These are phyloP conservation scores for Scytalopus superciliaris DNA, from an alignment of 2,113 vertebrate species.

Conservation along the genomic window DNA sequence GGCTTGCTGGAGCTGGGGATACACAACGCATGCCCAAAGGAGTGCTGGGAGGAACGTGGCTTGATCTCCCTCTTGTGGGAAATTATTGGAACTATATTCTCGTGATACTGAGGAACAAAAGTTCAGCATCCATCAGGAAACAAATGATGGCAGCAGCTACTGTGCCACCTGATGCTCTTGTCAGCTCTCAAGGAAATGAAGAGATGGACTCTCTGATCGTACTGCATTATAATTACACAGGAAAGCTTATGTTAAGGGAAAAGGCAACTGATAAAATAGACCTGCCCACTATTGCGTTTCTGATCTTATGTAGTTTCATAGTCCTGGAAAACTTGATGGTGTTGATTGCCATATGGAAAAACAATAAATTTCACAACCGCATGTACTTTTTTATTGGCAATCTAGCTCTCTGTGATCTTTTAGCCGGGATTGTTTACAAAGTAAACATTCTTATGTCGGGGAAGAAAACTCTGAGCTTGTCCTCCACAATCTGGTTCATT, in stretches of 20 bases:
- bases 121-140: background rate
- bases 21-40: background rate
- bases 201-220: constrained; percentile 71
- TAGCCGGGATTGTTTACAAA: constrained; percentile 88
- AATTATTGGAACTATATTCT: background rate
- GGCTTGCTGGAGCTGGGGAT: background rate
- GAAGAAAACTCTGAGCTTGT: constrained; percentile 85
- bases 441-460: constrained; percentile 94
- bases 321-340: constrained; percentile 94
- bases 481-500: constrained; percentile 86
- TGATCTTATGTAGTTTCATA: constrained; percentile 90
- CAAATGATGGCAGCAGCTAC: constrained; percentile 58
- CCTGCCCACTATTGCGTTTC: constrained; percentile 76
- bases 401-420: constrained; percentile 92
- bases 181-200: constrained; percentile 5
- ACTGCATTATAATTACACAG: constrained; percentile 90
- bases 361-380: constrained; percentile 92
- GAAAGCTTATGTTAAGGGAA: constrained; percentile 80
- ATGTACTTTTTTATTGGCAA: constrained; percentile 99
- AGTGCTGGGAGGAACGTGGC: constrained; percentile 24
- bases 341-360: constrained; percentile 93
- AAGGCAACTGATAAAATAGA: constrained; percentile 58
- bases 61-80: constrained; percentile 74
- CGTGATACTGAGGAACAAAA: background rate
- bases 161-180: background rate